Conservation (phyloP, 1,140 invertebrate species). For the Papilio aristodemus region DNA sequence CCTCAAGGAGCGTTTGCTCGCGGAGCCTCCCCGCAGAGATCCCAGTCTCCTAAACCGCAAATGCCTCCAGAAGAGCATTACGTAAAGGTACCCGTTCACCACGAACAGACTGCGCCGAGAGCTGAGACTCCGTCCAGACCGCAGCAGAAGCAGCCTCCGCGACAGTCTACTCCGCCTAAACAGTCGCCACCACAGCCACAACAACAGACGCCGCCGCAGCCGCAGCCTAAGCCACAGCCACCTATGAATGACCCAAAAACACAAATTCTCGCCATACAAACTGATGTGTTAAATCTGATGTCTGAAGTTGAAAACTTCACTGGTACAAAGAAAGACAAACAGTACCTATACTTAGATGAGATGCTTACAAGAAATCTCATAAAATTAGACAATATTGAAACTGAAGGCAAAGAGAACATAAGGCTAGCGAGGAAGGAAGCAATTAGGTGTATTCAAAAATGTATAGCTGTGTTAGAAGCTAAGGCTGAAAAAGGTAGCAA, state of each 20-base stretch:
- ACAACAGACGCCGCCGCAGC: slow-evolving; percentile 49
- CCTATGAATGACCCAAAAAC: slow-evolving; percentile 86
- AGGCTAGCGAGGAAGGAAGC: slow-evolving; percentile 91
- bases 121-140: slow-evolving; percentile 65
- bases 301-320: slow-evolving; percentile 88
- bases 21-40: slow-evolving; percentile 68
- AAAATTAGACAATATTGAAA: slow-evolving; percentile 95
- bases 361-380: slow-evolving; percentile 96
- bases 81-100: slow-evolving; percentile 63
- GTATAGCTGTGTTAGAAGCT: slow-evolving; percentile 90
- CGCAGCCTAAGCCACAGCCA: slow-evolving; percentile 53
- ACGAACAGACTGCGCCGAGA: slow-evolving; percentile 58
- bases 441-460: slow-evolving; percentile 92
- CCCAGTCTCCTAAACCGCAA: slow-evolving; percentile 71
- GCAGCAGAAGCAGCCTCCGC: slow-evolving; percentile 59
- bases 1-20: slow-evolving; percentile 64
- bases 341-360: slow-evolving; percentile 94
- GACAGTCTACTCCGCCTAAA: slow-evolving; percentile 55
- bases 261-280: slow-evolving; percentile 89
- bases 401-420: slow-evolving; percentile 94
- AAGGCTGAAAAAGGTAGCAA: slow-evolving; percentile 82
- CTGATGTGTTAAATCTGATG: slow-evolving; percentile 89
- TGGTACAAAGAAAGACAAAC: slow-evolving; percentile 89
- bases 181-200: slow-evolving; percentile 52
- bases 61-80: slow-evolving; percentile 70